Evolutionary conservation across 2,113 vertebrate species (phyloP), one percentile per base, ranked within the genome.

Genomic region (Pavo muticus): DNA sequence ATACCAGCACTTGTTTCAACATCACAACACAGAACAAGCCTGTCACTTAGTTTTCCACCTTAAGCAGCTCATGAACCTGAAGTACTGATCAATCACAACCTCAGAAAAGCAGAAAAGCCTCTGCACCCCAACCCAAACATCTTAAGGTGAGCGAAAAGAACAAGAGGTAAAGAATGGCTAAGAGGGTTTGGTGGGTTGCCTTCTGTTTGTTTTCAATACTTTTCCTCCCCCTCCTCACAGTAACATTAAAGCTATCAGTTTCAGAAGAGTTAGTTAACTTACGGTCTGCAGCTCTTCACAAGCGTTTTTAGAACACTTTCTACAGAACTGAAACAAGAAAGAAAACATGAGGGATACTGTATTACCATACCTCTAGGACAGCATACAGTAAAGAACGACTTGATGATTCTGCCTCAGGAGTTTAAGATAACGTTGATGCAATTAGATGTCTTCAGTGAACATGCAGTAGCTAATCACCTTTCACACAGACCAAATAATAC

Each of bases 201-300:
- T 29, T 11, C 7, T 19, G 54, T 32, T 42, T 20, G 14, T n/a
- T 59, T 45, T 73, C 50, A 82, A 39, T 9, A 27, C 10, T 71
- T 12, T 6, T 19, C 1, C 37, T 13, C 25, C 29, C 7, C 2
- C 7, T 50, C 27, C 27, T 23, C 61, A 84, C 82, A 40, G 74
- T 47, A 29, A 12, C n/a, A 84, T 5, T 23, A 77, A 85, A 68
- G 7, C n/a, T 7, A 69, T 5, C 42, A 16, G 30, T 30, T 96
- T 92, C 27, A 93, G 63, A 94, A 91, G 91, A 40, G 32, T 48
- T 3, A 77, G 48, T 94, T 80, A 90, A 92, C 99, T 99, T 98
- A 99, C 99, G 98, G 99, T 95, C 99, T 98, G 97, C 99, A 99
- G 98, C 97, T 99, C 97, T 99, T 99, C 97, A 99, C 98, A 3